These are phyloP conservation scores for Margaritifera margaritifera DNA, from an alignment of 2,888 invertebrate genomes.

Conservation along the genomic window DNA sequence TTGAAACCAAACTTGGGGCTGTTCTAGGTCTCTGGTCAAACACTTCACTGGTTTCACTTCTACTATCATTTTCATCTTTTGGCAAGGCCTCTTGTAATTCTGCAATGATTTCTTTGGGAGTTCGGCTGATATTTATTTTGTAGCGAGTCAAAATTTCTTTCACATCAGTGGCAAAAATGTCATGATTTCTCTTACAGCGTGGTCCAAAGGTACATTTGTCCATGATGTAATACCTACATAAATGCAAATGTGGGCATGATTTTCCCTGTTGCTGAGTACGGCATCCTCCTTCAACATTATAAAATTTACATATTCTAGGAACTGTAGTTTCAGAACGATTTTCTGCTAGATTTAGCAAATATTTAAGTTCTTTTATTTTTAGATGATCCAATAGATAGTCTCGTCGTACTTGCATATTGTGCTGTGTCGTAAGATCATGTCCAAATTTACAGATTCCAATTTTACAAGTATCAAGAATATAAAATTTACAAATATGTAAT, in stretches of 20 bases:
- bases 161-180: constrained; percentile 24
- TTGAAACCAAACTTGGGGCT: too few relatives aligned
- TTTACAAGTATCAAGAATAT: constrained; percentile 37
- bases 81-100: constrained; percentile 23
- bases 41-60: too few relatives aligned
- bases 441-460: constrained; percentile 43
- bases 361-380: constrained; percentile 26
- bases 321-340: constrained; percentile 26
- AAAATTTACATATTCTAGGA: constrained; percentile 49
- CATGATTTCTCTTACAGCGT: constrained; percentile 43
- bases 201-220: constrained; percentile 40
- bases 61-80: not conserved
- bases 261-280: constrained; percentile 16
- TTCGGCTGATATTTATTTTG: constrained; percentile 37
- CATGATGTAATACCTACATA: constrained; percentile 44
- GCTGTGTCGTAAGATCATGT: constrained; percentile 44
- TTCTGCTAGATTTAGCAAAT: constrained; percentile 27
- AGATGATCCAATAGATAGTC: constrained; percentile 33
- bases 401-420: constrained; percentile 36
- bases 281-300: constrained; percentile 42
- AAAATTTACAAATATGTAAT: constrained; percentile 48
- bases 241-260: constrained; percentile 40
- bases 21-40: too few relatives aligned
- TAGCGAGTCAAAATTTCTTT: constrained; percentile 31
- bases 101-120: constrained; percentile 40